These are phyloP conservation scores for Poecilia gillii DNA, from an alignment of 2,797 vertebrate genomes.

Conservation along the genomic window DNA sequence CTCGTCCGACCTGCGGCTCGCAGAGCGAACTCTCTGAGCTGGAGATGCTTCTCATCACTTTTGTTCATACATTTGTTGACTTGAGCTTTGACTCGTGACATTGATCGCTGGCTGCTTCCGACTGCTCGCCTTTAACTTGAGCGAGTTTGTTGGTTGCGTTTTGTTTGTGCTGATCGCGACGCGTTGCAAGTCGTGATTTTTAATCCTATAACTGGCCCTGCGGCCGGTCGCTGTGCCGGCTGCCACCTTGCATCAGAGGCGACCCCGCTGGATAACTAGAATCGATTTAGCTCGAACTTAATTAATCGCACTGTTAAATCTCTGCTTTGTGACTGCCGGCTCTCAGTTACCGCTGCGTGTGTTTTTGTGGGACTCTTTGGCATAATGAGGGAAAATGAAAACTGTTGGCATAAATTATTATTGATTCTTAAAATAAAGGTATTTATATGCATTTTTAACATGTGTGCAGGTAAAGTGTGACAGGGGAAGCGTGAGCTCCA, in stretches of 20 bases:
- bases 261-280: slow-evolving; percentile 85
- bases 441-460: background rate
- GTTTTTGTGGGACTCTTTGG: background rate
- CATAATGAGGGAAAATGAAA: slow-evolving; percentile 21
- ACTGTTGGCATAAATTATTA: slow-evolving; percentile 15
- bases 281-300: slow-evolving; percentile 91
- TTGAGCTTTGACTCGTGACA: slow-evolving; percentile 42
- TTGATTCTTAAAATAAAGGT: background rate
- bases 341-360: slow-evolving; percentile 34
- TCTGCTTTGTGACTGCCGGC: slow-evolving; percentile 80
- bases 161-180: slow-evolving; percentile 29
- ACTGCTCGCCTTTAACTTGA: slow-evolving; percentile 22
- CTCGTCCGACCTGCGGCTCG: slow-evolving; percentile 24
- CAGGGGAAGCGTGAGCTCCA: background rate
- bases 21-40: slow-evolving; percentile 16
- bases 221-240: slow-evolving; percentile 57
- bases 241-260: slow-evolving; percentile 74
- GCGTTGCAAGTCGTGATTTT: slow-evolving; percentile 55
- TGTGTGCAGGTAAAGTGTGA: background rate
- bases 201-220: slow-evolving; percentile 48
- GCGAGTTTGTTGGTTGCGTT: slow-evolving; percentile 21
- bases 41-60: slow-evolving; percentile 17
- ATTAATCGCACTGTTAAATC: slow-evolving; percentile 91
- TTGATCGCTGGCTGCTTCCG: slow-evolving; percentile 41
- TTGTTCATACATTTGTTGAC: slow-evolving; percentile 29